Conservation (phyloP, 2,797 vertebrate species). For the Micromesistius poutassou region DNA sequence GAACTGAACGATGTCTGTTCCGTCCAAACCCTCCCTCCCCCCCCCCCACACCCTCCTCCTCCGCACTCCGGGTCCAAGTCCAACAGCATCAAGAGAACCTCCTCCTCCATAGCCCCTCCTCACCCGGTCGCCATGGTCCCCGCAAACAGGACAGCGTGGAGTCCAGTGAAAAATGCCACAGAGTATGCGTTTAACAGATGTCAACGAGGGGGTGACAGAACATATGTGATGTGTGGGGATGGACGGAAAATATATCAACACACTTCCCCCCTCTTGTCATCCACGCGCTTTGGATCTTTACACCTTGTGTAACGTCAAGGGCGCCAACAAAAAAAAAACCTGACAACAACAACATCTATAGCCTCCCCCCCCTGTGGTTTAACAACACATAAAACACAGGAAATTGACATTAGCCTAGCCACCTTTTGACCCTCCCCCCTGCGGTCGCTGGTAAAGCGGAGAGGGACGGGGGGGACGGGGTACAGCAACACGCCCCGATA, state of each 20-base stretch:
- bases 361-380: slow-evolving; percentile 41
- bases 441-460: slow-evolving; percentile 68
- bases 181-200: slow-evolving; percentile 67
- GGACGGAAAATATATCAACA: neutral
- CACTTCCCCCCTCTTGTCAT: neutral
- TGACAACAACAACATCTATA: slow-evolving; percentile 26
- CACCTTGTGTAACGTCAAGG: neutral
- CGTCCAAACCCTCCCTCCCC: slow-evolving; percentile 79
- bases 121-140: slow-evolving; percentile 49
- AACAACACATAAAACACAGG: slow-evolving; percentile 49
- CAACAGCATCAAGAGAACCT: neutral
- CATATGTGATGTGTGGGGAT: slow-evolving; percentile 6
- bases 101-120: slow-evolving; percentile 6
- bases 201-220: slow-evolving; percentile 42
- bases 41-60: slow-evolving; percentile 61
- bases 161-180: slow-evolving; percentile 34
- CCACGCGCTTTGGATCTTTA: slow-evolving; percentile 30
- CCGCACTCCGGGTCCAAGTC: slow-evolving; percentile 21
- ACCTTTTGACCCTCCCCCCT: slow-evolving; percentile 32
- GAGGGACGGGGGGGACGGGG: neutral
- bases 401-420: slow-evolving; percentile 41
- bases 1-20: slow-evolving; percentile 83
- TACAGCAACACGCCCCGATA: slow-evolving; percentile 81
- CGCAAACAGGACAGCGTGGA: slow-evolving; percentile 58
- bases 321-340: neutral